phyloP scores from a whole-genome alignment of 2,888 invertebrate genomes.

The Eulithis prunata region DNA sequence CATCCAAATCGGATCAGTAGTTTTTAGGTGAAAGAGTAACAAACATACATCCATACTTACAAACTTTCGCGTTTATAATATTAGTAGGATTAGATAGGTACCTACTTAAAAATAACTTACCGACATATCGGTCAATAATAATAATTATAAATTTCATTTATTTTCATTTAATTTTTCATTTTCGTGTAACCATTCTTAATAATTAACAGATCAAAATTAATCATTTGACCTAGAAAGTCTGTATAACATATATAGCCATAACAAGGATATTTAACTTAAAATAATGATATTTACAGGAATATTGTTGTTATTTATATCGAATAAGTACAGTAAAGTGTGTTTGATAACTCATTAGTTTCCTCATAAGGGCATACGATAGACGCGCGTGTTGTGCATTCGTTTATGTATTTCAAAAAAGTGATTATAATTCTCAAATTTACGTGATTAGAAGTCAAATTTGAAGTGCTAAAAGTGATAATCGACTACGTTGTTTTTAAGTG shows the following conservation, averaged over 20 bases:
- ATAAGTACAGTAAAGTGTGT: neutral
- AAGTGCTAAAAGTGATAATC: neutral
- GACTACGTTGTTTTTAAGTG: neutral
- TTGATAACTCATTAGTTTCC: conserved; percentile 53
- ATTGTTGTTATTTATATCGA: neutral
- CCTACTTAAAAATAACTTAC: too few relatives aligned
- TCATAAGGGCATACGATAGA: conserved; percentile 41
- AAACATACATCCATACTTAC: too few relatives aligned
- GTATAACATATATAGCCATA: neutral
- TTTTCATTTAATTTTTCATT: too few relatives aligned
- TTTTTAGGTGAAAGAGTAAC: too few relatives aligned
- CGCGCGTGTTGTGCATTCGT: conserved; percentile 38
- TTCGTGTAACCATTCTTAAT: too few relatives aligned
- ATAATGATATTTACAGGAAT: neutral
- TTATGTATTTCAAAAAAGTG: conserved; percentile 16
- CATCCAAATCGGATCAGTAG: too few relatives aligned
- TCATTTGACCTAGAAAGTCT: too few relatives aligned
- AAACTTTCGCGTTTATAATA: too few relatives aligned
- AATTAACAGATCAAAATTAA: too few relatives aligned
- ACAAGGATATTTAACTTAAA: neutral
- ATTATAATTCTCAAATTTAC: neutral
- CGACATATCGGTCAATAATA: too few relatives aligned
- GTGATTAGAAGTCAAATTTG: neutral
- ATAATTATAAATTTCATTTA: too few relatives aligned
- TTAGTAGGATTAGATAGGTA: too few relatives aligned